Evolutionary conservation across 2,888 invertebrate species (phyloP).

Genomic region (Holacanthella duospinosa): DNA sequence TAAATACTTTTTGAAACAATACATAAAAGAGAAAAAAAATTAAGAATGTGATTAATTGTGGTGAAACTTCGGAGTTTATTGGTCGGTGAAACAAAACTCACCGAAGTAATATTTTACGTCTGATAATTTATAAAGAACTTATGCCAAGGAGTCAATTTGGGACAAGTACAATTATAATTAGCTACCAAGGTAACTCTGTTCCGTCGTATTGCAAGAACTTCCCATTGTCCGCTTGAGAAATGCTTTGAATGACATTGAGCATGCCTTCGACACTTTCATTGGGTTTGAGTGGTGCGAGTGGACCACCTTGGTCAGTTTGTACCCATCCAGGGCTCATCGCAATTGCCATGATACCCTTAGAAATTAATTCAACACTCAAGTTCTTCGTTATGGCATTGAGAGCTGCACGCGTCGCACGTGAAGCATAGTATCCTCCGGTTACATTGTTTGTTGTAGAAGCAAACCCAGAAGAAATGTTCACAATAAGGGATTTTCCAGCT

Average conservation of each 20-base stretch:
- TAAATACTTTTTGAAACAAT: too few species aligned
- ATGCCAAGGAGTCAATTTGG: too few species aligned
- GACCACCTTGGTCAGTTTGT: conserved; percentile 77
- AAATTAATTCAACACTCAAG: conserved; percentile 67
- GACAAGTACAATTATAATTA: too few species aligned
- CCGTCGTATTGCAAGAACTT: conserved; percentile 70
- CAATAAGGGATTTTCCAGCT: conserved; percentile 42
- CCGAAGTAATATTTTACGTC: too few species aligned
- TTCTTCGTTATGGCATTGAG: conserved; percentile 77
- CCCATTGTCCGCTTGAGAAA: conserved; percentile 60
- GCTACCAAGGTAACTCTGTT: conserved; percentile 54
- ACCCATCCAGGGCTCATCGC: conserved; percentile 86
- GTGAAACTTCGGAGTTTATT: too few species aligned
- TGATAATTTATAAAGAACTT: too few species aligned
- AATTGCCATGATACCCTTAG: conserved; percentile 61
- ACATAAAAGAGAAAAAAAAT: too few species aligned
- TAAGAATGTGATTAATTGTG: too few species aligned
- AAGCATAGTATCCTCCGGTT: conserved; percentile 70
- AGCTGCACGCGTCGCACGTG: conserved; percentile 78
- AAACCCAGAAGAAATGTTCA: conserved; percentile 73
- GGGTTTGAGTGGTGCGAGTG: conserved; percentile 61
- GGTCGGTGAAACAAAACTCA: too few species aligned
- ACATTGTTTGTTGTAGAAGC: conserved; percentile 66
- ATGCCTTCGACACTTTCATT: conserved; percentile 57
- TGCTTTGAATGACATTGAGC: conserved; percentile 52